Base-by-base conservation (phyloP, 2,113 vertebrate genomes). In the Typhlomys cinereus region DNA sequence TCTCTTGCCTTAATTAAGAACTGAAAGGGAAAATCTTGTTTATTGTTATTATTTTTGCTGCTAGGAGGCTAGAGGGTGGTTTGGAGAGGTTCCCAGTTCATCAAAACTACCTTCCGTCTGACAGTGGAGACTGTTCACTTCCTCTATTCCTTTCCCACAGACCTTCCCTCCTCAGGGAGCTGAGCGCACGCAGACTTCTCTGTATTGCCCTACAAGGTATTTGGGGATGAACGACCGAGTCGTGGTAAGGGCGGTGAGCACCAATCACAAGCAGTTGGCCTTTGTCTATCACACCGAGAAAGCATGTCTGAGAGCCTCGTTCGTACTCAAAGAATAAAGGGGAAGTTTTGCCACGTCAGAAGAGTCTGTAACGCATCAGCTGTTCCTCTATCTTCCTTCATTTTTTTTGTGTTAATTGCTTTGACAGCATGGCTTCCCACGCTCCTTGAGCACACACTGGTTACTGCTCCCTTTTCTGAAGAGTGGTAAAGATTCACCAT, bases 31-130 rank as follows among this genome's bases (percentile, higher is more conserved):
- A 71, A n/a, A 66, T 73, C 44, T 41, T 91, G 46, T 82, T 34
- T 82, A 13, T 89, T 31, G n/a, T n/a, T n/a, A n/a, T n/a, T 89
- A 81, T 93, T 27, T 76, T 92, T 91, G 59, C 36, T 79, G 69
- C 14, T 44, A 80, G 81, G 52, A 93, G 29, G 34, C 66, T 23
- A 70, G 25, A 34, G n/a, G 41, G 14, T 75, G 83, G 36, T 92
- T 91, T 93, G 59, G 89, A 86, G 74, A 79, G 2, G 12, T 87
- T 85, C 70, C 69, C 23, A n/a, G 20, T 69, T 92, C 64, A 84
- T 92, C 70, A 75, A 70, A 11, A 83, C 34, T 50, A n/a, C 34
- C 21, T 57, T 93, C 71, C n/a, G 48, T 76, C 36, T 69, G 46
- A 75, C 44, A 66, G n/a, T 29, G 70, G 44, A 85, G 61, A 62